Conservation (phyloP, 2,797 vertebrate species). For the Esox masquinongy region DNA sequence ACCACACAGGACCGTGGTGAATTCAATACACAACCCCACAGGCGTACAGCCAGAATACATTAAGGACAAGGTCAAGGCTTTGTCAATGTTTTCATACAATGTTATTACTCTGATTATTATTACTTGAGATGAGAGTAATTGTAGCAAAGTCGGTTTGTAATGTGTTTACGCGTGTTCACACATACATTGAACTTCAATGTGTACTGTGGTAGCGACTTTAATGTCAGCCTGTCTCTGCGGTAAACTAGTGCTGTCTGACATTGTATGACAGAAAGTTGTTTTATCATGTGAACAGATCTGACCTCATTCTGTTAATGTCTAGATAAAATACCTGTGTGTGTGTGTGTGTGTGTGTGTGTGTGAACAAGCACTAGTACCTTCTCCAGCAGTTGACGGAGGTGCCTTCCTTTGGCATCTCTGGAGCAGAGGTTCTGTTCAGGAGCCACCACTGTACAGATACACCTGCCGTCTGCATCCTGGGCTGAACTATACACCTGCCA, state of each 20-base stretch:
- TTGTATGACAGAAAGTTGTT: no score
- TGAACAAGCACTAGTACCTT: conserved; percentile 74
- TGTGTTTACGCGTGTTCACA: no score
- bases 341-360: neutral
- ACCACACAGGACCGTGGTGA: conserved; percentile 49
- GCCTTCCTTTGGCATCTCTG: conserved; percentile 94
- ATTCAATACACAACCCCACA: conserved; percentile 58
- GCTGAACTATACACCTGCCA: conserved; percentile 99
- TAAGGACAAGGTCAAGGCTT: conserved; percentile 56
- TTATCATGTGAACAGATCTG: no score
- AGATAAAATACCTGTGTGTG: neutral
- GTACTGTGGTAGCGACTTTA: no score
- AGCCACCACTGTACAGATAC: conserved; percentile 97
- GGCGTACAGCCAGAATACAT: conserved; percentile 38
- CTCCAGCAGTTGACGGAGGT: conserved; percentile 94
- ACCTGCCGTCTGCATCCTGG: conserved; percentile 94
- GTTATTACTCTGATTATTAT: neutral
- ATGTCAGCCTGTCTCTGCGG: no score
- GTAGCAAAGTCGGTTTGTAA: neutral
- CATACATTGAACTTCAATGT: no score
- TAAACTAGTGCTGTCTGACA: no score
- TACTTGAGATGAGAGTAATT: neutral
- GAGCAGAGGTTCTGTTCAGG: conserved; percentile 97
- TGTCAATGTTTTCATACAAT: conserved; percentile 29
- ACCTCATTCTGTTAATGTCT: neutral